Evolutionary conservation across 1,140 invertebrate genomes (phyloP).

Genomic region (Dolichoris vasculosae): DNA sequence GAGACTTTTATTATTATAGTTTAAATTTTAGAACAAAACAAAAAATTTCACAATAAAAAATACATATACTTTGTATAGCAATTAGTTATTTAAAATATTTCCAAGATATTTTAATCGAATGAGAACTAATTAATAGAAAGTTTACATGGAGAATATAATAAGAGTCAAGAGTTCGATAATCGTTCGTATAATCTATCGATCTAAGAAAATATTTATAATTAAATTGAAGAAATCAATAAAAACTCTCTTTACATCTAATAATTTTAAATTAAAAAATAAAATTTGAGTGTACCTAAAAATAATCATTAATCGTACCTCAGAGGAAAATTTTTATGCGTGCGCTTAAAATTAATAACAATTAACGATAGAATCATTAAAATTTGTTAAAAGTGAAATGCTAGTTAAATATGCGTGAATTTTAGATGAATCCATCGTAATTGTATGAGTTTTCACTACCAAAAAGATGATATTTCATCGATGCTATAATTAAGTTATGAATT

Average conservation of each 20-base stretch:
- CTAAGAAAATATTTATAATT: not conserved
- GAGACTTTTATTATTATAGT: not conserved
- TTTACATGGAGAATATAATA: no score
- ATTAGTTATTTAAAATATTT: not conserved
- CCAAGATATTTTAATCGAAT: not conserved
- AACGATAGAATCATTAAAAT: constrained; percentile 9
- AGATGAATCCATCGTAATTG: not conserved
- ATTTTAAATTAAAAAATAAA: not conserved
- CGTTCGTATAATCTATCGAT: not conserved
- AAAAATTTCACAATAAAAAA: constrained; percentile 22
- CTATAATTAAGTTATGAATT: not conserved
- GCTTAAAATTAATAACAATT: not conserved
- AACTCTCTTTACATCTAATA: not conserved
- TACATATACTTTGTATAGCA: not conserved
- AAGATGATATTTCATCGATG: not conserved
- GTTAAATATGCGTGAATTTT: not conserved
- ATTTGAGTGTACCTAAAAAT: not conserved
- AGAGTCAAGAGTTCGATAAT: no score
- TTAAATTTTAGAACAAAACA: not conserved
- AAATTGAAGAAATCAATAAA: not conserved
- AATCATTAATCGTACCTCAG: not conserved
- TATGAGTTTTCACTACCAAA: not conserved
- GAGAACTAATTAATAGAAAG: not conserved
- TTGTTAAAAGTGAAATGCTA: not conserved
- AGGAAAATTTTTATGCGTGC: not conserved